A percentile compares a stretch with the other conserved stretches of the same genome.
Evolutionary conservation across 1,140 invertebrate genomes (phyloP).

Genomic region (Drosophila azteca): DNA sequence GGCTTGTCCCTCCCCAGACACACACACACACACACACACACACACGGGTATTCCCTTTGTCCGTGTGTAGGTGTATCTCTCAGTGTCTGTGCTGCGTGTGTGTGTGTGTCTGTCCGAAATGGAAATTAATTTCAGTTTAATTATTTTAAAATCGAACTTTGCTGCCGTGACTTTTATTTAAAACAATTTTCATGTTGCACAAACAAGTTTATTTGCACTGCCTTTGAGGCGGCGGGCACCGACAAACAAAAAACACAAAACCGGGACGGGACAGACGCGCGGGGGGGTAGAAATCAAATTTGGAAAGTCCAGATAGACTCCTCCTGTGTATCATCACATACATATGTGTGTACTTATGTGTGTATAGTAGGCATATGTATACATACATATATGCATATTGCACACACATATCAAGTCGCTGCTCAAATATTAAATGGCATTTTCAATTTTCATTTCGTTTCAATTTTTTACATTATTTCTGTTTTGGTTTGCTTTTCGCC

Average conservation of each 20-base stretch:
- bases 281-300: constrained; percentile 64
- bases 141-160: constrained; percentile 77
- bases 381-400: constrained; percentile 5
- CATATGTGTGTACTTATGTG: no score
- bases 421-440: constrained; percentile 76
- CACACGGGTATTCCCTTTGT: no score
- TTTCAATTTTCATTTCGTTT: constrained; percentile 54
- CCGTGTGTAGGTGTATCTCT: no score
- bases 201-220: constrained; percentile 51
- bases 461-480: constrained; percentile 34
- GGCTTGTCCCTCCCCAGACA: neutral
- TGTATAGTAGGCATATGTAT: no score
- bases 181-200: constrained; percentile 61
- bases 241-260: constrained; percentile 24
- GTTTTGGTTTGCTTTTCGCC: constrained; percentile 28
- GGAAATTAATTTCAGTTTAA: constrained; percentile 78
- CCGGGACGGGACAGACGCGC: neutral
- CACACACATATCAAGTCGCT: constrained; percentile 53
- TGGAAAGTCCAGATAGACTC: constrained; percentile 54
- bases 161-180: constrained; percentile 69
- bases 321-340: neutral
- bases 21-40: no score
- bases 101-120: constrained; percentile 37
- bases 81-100: no score
- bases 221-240: constrained; percentile 35